These are phyloP conservation scores for Apogon talboti DNA, from an alignment of 2,797 vertebrate species.

Conservation along the genomic window DNA sequence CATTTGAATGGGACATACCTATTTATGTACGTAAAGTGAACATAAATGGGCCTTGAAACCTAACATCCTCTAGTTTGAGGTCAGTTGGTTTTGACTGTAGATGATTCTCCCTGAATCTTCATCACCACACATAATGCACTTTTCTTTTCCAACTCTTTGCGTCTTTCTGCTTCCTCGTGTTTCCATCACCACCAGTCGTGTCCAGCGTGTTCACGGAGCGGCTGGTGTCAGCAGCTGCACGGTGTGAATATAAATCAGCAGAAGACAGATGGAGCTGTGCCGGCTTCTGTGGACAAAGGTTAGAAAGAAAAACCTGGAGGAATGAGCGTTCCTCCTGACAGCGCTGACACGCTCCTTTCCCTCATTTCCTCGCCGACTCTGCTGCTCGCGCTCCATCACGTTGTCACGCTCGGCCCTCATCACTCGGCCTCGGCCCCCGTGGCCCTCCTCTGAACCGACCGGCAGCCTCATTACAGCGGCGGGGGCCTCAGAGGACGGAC, in stretches of 20 bases:
- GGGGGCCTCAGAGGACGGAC: conserved; percentile 44
- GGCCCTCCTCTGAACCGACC: conserved; percentile 59
- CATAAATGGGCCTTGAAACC: too few species aligned
- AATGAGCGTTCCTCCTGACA: conserved; percentile 39
- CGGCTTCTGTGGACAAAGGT: conserved; percentile 21
- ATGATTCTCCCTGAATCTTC: too few species aligned
- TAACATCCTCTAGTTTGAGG: too few species aligned
- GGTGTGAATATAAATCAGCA: conserved; percentile 26
- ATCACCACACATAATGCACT: too few species aligned
- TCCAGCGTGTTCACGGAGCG: background rate
- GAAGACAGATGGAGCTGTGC: conserved; percentile 26
- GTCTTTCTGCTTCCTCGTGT: too few species aligned
- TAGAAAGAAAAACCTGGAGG: conserved; percentile 38
- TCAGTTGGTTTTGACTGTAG: too few species aligned
- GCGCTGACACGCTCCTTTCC: conserved; percentile 36
- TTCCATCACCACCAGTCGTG: too few species aligned
- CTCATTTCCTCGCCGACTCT: conserved; percentile 49
- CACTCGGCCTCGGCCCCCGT: conserved; percentile 55
- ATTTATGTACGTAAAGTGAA: too few species aligned
- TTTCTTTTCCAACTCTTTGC: too few species aligned
- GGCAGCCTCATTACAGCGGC: conserved; percentile 53
- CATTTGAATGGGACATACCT: too few species aligned
- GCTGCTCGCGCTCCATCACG: conserved; percentile 47
- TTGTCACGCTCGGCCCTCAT: conserved; percentile 58
- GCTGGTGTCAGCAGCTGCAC: background rate